A percentile compares a stretch with the other conserved stretches of the same genome.
phyloP scores from a whole-genome alignment of 2,113 vertebrate species.

The Ptyas mucosa region DNA sequence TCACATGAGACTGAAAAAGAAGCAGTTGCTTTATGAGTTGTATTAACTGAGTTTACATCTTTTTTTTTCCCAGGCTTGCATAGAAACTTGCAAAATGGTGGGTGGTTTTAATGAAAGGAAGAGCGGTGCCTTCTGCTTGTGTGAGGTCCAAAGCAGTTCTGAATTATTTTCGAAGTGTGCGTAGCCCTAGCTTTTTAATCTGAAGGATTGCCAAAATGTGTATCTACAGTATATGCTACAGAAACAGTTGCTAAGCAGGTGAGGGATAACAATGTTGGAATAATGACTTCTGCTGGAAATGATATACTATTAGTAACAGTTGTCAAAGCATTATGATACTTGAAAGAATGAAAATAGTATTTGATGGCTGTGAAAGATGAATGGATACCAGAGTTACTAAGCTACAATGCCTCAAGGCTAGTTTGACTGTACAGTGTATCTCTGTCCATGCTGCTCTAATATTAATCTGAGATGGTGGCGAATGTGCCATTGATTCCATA shows the following conservation, averaged over 20 bases:
- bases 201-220: neutral
- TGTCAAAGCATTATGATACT: neutral
- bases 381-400: neutral
- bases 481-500: neutral
- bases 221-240: accelerated
- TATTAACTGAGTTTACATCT: neutral
- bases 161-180: neutral
- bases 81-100: neutral
- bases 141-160: neutral
- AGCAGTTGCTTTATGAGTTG: neutral
- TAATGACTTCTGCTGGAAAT: neutral
- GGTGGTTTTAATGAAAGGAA: neutral
- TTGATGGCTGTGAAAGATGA: neutral
- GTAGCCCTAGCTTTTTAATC: neutral
- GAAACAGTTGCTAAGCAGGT: neutral
- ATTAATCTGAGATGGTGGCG: neutral
- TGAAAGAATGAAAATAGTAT: neutral
- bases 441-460: neutral
- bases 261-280: neutral
- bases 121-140: neutral
- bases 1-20: neutral
- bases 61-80: neutral
- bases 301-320: neutral
- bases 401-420: neutral
- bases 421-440: neutral